Conservation (phyloP, 2,888 invertebrate genomes). For the Bruchidius siliquastri region DNA sequence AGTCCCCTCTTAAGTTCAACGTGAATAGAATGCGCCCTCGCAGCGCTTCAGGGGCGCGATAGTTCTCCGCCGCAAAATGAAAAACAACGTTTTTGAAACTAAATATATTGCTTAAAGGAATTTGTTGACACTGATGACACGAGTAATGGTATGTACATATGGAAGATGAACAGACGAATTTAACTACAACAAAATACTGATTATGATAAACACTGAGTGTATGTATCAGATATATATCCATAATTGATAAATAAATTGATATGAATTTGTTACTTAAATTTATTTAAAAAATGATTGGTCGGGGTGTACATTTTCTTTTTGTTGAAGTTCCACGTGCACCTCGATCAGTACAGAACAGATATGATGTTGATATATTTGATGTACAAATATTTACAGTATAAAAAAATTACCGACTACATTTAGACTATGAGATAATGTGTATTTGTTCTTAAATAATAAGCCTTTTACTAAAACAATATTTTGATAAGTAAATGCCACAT, state of each 20-base stretch:
- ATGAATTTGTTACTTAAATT: constrained; percentile 45
- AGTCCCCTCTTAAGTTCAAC: too few relatives aligned
- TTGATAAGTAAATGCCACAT: neutral
- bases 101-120: constrained; percentile 39
- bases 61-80: neutral
- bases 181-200: constrained; percentile 30
- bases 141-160: constrained; percentile 33
- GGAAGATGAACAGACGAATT: constrained; percentile 17
- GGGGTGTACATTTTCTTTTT: neutral
- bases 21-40: too few relatives aligned
- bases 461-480: neutral
- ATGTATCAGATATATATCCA: constrained; percentile 28
- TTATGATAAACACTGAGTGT: constrained; percentile 34
- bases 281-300: constrained; percentile 5
- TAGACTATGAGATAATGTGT: neutral
- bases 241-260: constrained; percentile 47
- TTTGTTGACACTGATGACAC: constrained; percentile 33
- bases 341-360: constrained; percentile 37
- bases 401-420: constrained; percentile 20
- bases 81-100: constrained; percentile 24
- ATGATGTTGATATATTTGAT: constrained; percentile 37
- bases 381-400: constrained; percentile 31
- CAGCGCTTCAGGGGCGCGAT: too few relatives aligned
- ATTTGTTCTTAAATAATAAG: neutral
- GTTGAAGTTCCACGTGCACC: constrained; percentile 15